A percentile compares a stretch with the other conserved stretches of the same genome.
Evolutionary conservation across 2,113 vertebrate genomes (phyloP).

Genomic region (Anguilla rostrata): DNA sequence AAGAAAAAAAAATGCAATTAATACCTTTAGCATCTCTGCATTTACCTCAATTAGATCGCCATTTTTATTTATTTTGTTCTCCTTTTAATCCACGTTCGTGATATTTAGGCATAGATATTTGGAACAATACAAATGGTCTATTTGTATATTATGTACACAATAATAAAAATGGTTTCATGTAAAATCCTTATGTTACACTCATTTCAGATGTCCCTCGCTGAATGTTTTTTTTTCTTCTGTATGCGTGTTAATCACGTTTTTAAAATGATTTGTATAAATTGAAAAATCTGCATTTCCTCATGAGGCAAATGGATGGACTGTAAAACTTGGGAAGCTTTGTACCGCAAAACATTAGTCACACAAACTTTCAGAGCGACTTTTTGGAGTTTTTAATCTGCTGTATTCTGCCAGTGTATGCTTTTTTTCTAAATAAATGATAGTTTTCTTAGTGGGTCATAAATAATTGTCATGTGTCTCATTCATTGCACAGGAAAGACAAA

Average conservation of each 20-base stretch:
- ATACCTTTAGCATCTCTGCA: constrained; percentile 72
- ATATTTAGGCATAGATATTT: constrained; percentile 74
- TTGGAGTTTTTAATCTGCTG: constrained; percentile 97
- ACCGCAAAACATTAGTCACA: constrained; percentile 76
- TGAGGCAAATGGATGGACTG: constrained; percentile 68
- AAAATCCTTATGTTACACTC: constrained; percentile 65
- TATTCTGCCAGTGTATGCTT: constrained; percentile 96
- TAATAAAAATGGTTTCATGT: constrained; percentile 78
- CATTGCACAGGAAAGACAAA: constrained; percentile 1
- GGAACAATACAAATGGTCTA: constrained; percentile 79
- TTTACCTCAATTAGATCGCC: constrained; percentile 87
- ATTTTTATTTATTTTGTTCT: constrained; percentile 85
- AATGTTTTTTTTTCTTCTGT: constrained; percentile 62
- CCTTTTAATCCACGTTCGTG: constrained; percentile 83
- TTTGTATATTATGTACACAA: constrained; percentile 96
- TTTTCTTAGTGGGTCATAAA: constrained; percentile 91
- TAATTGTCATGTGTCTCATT: constrained; percentile 33
- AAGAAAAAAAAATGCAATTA: constrained; percentile 45
- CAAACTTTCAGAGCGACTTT: constrained; percentile 86
- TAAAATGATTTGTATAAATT: constrained; percentile 79
- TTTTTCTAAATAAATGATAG: constrained; percentile 95
- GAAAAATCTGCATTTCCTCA: constrained; percentile 60
- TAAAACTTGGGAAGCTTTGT: constrained; percentile 82
- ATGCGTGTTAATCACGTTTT: constrained; percentile 80
- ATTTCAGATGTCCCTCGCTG: constrained; percentile 67